Evolutionary conservation across 1,140 invertebrate species (phyloP), one percentile per base, ranked within the genome.

Genomic region (Brachionus paranguensis): DNA sequence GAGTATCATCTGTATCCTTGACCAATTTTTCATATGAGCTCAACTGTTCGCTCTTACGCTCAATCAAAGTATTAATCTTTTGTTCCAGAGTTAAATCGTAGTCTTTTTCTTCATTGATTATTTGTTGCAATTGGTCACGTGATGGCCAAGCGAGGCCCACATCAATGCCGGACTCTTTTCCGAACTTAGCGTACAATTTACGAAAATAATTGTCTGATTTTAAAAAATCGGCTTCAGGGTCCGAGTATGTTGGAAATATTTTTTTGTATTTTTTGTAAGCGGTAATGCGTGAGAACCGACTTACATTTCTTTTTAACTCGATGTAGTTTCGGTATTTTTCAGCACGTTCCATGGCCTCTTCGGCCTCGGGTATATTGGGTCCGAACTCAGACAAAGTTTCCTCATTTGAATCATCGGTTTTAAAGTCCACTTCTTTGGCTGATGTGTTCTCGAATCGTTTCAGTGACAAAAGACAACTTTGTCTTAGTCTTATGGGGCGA

Each of bases 291-390:
- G 78, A 29, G 14, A 81, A 81, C 8, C 78, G 78, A 37, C 78
- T 81, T 6, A 81, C 78, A 12, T 81, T 37, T 60, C 78, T 24
- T 17, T 41, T 68, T 3, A 10, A 12, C 10, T 81, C 78, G 37
- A 81, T 14, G 17, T 43, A 33, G 20, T 81, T 10, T 3, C 64
- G 33, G 41, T 64, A 81, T 27, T 60, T 64, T 37, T 64, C 50
- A 2, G 29, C 78, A 37, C 53, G 50, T 81, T 81, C 78, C 3
- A 17, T 12, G 17, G 78, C 78, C 60, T 81, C 78, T 68, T 81
- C 78, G n/a, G 78, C 78, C 10, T 81, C 78, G 2, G 78, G 78
- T n/a, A 81, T 81, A 68, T 81, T 81, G 14, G 72, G 72, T 5
- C 11, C 72, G 20, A 76, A 76, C 43, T 76, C 72, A n/a, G 72